Conservation (phyloP, 1,140 invertebrate species). For the Drosophila melanica region DNA sequence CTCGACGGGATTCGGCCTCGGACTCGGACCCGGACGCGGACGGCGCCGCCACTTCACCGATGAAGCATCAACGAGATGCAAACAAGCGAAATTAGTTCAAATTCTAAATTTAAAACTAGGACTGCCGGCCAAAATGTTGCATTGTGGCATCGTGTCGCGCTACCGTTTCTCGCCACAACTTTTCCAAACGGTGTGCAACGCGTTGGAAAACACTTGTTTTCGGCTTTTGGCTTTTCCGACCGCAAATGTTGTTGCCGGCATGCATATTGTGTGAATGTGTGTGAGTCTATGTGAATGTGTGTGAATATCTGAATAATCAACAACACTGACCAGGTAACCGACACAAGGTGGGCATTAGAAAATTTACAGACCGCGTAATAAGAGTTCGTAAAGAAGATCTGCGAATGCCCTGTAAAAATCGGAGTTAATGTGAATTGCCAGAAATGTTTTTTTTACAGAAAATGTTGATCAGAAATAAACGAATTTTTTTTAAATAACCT, state of each 20-base stretch:
- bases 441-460: too few relatives aligned
- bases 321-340: conserved; percentile 51
- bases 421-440: too few relatives aligned
- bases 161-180: conserved; percentile 16
- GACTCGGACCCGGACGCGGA: conserved; percentile 9
- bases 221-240: conserved; percentile 46
- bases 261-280: conserved; percentile 31
- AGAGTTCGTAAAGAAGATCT: neutral
- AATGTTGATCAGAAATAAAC: too few relatives aligned
- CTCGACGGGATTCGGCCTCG: conserved; percentile 44
- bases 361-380: conserved; percentile 38
- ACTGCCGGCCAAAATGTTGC: conserved; percentile 78
- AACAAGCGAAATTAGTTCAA: conserved; percentile 77
- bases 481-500: too few relatives aligned
- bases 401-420: conserved; percentile 12
- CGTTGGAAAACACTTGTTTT: conserved; percentile 78
- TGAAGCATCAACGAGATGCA: conserved; percentile 40
- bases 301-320: conserved; percentile 14
- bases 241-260: conserved; percentile 41
- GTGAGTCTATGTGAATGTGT: conserved; percentile 18
- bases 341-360: conserved; percentile 16
- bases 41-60: conserved; percentile 40
- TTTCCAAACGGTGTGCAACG: conserved; percentile 78
- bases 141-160: conserved; percentile 20
- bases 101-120: conserved; percentile 81